Evolutionary conservation across 2,888 invertebrate genomes (phyloP), one percentile per base, ranked within the genome.

Genomic region (Phalera bucephala): DNA sequence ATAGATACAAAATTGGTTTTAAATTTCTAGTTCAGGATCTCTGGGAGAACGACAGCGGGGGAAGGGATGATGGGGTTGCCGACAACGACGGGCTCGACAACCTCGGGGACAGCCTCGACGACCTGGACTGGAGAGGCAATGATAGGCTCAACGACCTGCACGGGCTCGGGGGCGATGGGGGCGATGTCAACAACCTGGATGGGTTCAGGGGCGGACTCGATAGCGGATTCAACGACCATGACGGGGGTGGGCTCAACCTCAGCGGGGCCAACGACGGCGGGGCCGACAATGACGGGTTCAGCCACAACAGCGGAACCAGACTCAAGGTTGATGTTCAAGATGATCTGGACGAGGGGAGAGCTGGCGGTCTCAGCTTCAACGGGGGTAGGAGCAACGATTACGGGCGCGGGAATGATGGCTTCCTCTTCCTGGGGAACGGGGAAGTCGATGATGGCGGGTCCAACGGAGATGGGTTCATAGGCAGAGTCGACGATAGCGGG

Each of bases 261-360:
- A 19, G 44, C 45, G 25, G 43, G 43, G 14, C 33, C 37, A 11
- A 34, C 51, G 15, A 34, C 2, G 19, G 57, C 52, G 19, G 19
- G 19, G 19, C 19, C 36, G 11, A 50, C 33, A 21, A 52, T 47
- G 31, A 33, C 53, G 39, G 52, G 39, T 5, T 41, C 36, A 26
- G 43, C 42, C 15, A 35, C 36, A 9, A 34, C 52, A 2, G 31
- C 31, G 33, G 39, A 21, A 31, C 45, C 37, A 8, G 39, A 47
- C n/a, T 34, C 36, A 21, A 42, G 32, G 28, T 55, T 46, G 52
- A 75, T 64, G 58, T 72, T 75, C 36, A 73, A 31, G 57, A 73
- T 64, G 51, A 72, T 67, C 53, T 75, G 66, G 27, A 75, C 56
- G 23, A 72, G 45, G 4, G 70, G 38, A 33, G 52, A 35, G 33